Percentiles rank a stretch among this genome's conserved stretches.
These are phyloP conservation scores for Danio tinwini DNA, from an alignment of 2,797 vertebrate species.

Conservation along the genomic window DNA sequence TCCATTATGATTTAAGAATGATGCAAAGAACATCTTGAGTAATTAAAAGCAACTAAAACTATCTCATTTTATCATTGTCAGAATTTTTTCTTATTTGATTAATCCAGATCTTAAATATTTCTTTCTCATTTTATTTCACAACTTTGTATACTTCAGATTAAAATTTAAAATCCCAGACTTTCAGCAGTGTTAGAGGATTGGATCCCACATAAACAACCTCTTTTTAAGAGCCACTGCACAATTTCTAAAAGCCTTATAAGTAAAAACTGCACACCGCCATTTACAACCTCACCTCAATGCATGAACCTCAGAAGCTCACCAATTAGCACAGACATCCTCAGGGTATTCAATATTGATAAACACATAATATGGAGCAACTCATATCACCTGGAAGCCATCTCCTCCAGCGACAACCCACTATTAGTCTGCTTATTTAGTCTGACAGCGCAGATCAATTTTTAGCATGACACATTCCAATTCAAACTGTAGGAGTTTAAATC, in stretches of 20 bases:
- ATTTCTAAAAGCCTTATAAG: neutral
- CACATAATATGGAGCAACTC: slow-evolving; percentile 7
- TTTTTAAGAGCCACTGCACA: neutral
- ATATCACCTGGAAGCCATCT: slow-evolving; percentile 23
- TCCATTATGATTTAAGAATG: slow-evolving; percentile 1
- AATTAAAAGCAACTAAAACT: neutral
- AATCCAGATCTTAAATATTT: neutral
- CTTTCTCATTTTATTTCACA: neutral
- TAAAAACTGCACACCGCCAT: slow-evolving; percentile 1
- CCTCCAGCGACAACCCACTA: slow-evolving; percentile 15
- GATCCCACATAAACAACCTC: neutral
- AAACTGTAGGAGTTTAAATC: slow-evolving; percentile 26
- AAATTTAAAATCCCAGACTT: neutral
- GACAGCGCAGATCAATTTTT: slow-evolving; percentile 7
- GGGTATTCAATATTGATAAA: slow-evolving; percentile 37
- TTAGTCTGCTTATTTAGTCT: slow-evolving; percentile 41
- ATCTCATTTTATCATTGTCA: neutral
- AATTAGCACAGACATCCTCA: slow-evolving; percentile 21
- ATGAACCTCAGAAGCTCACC: neutral
- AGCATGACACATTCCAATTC: slow-evolving; percentile 19
- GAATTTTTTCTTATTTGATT: neutral
- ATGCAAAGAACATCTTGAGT: no score
- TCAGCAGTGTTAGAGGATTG: neutral
- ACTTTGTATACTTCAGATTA: neutral
- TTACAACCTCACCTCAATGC: neutral